Evolutionary conservation across 2,797 vertebrate genomes (phyloP), one percentile per base, ranked within the genome.

Genomic region (Acropternis orthonyx): DNA sequence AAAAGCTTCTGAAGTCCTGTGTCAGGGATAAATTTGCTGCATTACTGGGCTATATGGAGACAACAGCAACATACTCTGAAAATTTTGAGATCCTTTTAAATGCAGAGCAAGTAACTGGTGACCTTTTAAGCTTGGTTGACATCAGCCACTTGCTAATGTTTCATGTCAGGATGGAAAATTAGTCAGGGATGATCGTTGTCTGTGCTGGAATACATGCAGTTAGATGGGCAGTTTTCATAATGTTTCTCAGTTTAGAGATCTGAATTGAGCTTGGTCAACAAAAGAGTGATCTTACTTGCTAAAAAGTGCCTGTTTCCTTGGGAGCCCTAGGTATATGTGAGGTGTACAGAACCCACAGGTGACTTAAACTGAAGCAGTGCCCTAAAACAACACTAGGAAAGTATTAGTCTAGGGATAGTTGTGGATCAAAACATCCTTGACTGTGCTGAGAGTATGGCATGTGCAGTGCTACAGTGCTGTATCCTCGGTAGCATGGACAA

Each of bases 351-450:
- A 86, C n/a, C 28, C 3, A 1, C 9, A 39, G 41, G 48, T 74
- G 54, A 48, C 27, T 46, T 54, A 65, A 83, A 52, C 76, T 17
- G 12, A 89, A 65, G 54, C 34, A 78, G 3, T 46, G 26, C 54
- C 24, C 14, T 63, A n/a, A 61, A 89, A 65, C 43, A 85, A 9
- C 10, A n/a, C 14, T 32, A 30, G 56, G 26, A 48, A 48, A 37
- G 23, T 24, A 6, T 34, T 67, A 63, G 48, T 61, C 39, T 88
- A 0, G 0, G 11, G 41, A n/a, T 4, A 19, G 54, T 7, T 59
- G 22, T 61, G 34, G 27, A 58, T 68, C 6, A 18, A 66, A 72
- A 56, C 24, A 51, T 58, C 30, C 43, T 83, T 59, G 65, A 19
- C 44, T 46, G 5, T 72, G 51, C 28, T 75, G 68, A 18, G 12